Conservation (phyloP, 2,797 vertebrate genomes). For the Parauchenoglanis punctatus region DNA sequence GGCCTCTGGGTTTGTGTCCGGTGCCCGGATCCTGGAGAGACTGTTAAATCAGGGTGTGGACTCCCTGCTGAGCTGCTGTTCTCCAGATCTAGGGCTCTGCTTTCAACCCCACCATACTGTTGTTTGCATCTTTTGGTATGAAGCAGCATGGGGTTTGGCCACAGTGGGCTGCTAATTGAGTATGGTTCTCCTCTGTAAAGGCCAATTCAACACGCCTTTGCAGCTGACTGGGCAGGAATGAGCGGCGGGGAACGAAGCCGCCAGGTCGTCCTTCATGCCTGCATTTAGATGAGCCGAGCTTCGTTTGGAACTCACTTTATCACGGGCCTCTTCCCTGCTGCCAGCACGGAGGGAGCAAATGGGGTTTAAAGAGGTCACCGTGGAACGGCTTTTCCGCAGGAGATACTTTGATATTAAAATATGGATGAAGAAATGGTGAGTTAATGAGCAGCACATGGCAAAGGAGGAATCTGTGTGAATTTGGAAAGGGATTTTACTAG, state of each 20-base stretch:
- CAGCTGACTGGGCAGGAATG: constrained; percentile 78
- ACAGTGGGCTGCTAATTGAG: constrained; percentile 66
- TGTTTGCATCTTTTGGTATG: constrained; percentile 76
- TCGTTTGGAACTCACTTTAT: constrained; percentile 71
- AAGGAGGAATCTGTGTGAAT: constrained; percentile 48
- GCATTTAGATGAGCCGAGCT: constrained; percentile 71
- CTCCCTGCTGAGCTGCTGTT: constrained; percentile 73
- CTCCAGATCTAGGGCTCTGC: constrained; percentile 64
- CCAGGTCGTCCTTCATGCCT: constrained; percentile 51
- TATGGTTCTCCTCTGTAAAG: constrained; percentile 62
- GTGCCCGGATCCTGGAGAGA: constrained; percentile 71
- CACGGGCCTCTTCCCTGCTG: constrained; percentile 50
- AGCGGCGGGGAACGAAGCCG: constrained; percentile 61
- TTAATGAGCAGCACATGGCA: constrained; percentile 69
- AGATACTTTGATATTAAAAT: constrained; percentile 67
- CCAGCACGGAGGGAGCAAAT: constrained; percentile 57
- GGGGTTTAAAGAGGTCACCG: constrained; percentile 71
- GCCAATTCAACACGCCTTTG: constrained; percentile 64
- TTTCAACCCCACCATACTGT: constrained; percentile 15
- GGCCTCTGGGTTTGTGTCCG: constrained; percentile 74
- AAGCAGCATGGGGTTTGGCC: constrained; percentile 71
- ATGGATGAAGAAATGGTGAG: constrained; percentile 66
- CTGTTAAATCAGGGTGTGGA: constrained; percentile 67
- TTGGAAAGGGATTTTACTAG: background rate
- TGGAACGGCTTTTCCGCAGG: constrained; percentile 63